Evolutionary conservation across 2,888 invertebrate genomes (phyloP).

Genomic region (Archips crataeganus): DNA sequence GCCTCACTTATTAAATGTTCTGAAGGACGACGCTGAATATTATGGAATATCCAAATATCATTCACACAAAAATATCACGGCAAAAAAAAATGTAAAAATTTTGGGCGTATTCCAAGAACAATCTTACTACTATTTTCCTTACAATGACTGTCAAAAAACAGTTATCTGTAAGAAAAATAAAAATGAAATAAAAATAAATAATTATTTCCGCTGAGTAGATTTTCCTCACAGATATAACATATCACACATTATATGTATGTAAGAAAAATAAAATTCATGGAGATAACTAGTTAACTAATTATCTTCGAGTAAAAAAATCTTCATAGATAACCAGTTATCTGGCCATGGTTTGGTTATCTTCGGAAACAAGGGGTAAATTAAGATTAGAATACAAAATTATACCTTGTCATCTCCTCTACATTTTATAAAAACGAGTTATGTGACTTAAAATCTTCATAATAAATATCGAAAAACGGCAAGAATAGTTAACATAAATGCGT

Average conservation of each 20-base stretch:
- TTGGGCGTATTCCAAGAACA: too few species aligned
- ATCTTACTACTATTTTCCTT: too few species aligned
- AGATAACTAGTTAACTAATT: constrained; percentile 1
- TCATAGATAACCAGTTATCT: too few species aligned
- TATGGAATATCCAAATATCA: constrained; percentile 12
- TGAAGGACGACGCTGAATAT: constrained; percentile 18
- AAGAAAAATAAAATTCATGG: not conserved
- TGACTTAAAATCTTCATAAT: too few species aligned
- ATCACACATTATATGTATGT: not conserved
- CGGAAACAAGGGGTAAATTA: not conserved
- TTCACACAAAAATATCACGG: not conserved
- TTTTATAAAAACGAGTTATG: too few species aligned
- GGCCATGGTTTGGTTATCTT: not conserved
- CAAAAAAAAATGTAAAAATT: constrained; percentile 14
- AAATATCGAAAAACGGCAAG: too few species aligned
- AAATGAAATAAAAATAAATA: not conserved
- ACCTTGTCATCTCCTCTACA: too few species aligned
- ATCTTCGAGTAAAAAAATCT: not conserved
- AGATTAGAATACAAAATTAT: too few species aligned
- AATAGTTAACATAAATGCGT: too few species aligned
- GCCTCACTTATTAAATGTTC: constrained; percentile 9
- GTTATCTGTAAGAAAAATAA: not conserved
- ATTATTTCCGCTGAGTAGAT: not conserved
- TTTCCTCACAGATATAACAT: not conserved
- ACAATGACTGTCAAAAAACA: constrained; percentile 4